A percentile compares a stretch with the other conserved stretches of the same genome.
Conservation (phyloP, 1,140 invertebrate genomes). For the Eubasilissa regina region DNA sequence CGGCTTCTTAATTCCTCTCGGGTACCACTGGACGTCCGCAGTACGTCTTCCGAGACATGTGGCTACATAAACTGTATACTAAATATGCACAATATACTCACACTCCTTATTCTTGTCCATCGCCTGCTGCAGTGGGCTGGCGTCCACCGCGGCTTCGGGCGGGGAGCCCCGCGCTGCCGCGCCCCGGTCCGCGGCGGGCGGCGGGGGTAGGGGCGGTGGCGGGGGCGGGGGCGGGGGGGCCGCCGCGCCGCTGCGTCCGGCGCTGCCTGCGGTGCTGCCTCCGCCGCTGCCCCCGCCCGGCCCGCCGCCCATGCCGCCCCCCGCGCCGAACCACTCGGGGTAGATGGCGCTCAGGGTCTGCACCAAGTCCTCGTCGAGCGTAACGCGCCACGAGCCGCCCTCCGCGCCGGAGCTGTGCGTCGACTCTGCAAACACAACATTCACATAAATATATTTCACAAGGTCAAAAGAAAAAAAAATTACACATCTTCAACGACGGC, state of each 20-base stretch:
- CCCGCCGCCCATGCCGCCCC: slow-evolving; percentile 65
- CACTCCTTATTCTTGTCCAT: slow-evolving; percentile 99
- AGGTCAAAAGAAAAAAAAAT: no score
- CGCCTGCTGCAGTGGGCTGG: slow-evolving; percentile 91
- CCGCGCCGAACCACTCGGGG: slow-evolving; percentile 89
- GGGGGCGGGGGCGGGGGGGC: slow-evolving; percentile 46
- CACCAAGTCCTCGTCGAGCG: slow-evolving; percentile 90
- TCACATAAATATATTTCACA: no score
- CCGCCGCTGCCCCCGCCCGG: slow-evolving; percentile 74
- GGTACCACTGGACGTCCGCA: no score
- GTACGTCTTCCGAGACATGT: no score
- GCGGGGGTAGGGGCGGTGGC: slow-evolving; percentile 57
- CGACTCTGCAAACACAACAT: slow-evolving; percentile 79
- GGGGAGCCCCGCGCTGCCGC: slow-evolving; percentile 78
- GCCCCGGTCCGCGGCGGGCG: slow-evolving; percentile 60
- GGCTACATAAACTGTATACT: no score
- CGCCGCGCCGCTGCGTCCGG: slow-evolving; percentile 64
- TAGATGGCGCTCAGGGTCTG: slow-evolving; percentile 92
- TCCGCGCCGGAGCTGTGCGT: slow-evolving; percentile 75
- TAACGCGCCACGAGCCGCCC: slow-evolving; percentile 90
- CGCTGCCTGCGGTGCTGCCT: slow-evolving; percentile 65
- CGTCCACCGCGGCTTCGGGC: slow-evolving; percentile 93
- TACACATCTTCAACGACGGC: no score
- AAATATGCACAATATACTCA: slow-evolving; percentile 77
- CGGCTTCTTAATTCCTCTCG: no score